Base-by-base conservation (phyloP, 2,888 invertebrate genomes). In the Antheraea yamamai region DNA sequence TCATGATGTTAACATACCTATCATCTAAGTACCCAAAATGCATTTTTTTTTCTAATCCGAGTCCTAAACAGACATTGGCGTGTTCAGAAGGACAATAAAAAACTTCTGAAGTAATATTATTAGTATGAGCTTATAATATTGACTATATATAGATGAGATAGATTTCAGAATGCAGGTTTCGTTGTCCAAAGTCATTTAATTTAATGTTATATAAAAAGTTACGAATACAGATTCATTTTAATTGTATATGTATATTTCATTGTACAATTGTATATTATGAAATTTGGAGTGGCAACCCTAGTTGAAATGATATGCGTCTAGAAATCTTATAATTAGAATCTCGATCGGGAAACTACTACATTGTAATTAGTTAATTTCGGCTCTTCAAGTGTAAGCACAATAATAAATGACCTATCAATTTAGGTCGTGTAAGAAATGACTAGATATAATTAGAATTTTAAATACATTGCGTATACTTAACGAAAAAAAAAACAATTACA, bases 401-500 rank as follows among this genome's bases (percentile, higher is more conserved):
- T 88, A 84, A 85, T 16, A 66, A 66, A 81, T 82, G 83, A 87
- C 83, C 85, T 85, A 86, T 85, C 78, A 79, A 81, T 78, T 72
- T 86, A 87, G 47, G 83, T 76, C 87, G 77, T 66, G 64, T 86
- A 84, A 85, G 87, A 87, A 81, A 76, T 64, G 78, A 84, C 78
- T 84, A 81, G 83, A 84, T 80, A 80, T 86, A 87, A 79, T 68
- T 68, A 73, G 68, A 18, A 55, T 70, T 75, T 78, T 77, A 79
- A 77, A 79, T 78, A 82, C 75, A 78, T 75, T 75, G 80, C 84
- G 80, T 85, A 86, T 83, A 85, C 81, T 81, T 83, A 84, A 78
- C 39, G 20, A 66, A 16, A 78, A 82, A 84, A 84, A 88, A 88
- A 89, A 89, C 88, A 88, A 89, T 80, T 84, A 83, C 88, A 16